Evolutionary conservation across 2,797 vertebrate species (phyloP), one percentile per base, ranked within the genome.

Genomic region (Molossus molossus): DNA sequence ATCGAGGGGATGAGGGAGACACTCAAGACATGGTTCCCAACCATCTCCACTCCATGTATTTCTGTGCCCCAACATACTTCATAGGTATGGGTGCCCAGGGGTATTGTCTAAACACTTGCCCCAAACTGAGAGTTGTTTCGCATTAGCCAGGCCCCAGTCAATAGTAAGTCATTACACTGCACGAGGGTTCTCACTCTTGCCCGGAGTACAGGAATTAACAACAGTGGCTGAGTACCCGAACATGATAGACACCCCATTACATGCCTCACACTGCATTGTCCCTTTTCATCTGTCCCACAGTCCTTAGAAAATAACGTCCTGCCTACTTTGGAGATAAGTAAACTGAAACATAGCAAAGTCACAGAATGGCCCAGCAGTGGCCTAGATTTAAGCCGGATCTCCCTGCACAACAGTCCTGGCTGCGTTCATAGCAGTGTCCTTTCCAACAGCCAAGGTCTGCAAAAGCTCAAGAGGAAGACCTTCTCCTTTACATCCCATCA

Each of bases 71-170:
- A 55, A 9, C 7, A 64, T 50, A 64, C 57, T 80, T 64, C 27
- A 65, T 29, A 45, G 45, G 33, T 4, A n/a, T 55, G 3, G 1
- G 6, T 2, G 0, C 12, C 13, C 18, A 48, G 40, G 17, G 2
- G 0, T 33, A 20, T n/a, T 45, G 90, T 69, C 25, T 33, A 62
- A 85, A 75, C 2, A 62, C 13, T 72, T 37, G 15, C 27, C 27
- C 33, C 1, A 62, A 76, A 87, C 9, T 57, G 14, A 85, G 5
- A 76, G 25, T 57, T 69, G 21, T 57, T 55, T 90, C 14, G 25
- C 13, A 25, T 53, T 89, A 27, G 9, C 27, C 55, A n/a, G 53
- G 3, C 6, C 45, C 20, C 57, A 18, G 17, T 8, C 15, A 37
- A 40, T 86, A 62, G 62, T 48, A 53, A 94, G 15, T 18, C 17